A percentile compares a stretch with the other conserved stretches of the same genome.
phyloP scores from a whole-genome alignment of 1,140 invertebrate genomes.

The Akabosia matsudoensis region DNA sequence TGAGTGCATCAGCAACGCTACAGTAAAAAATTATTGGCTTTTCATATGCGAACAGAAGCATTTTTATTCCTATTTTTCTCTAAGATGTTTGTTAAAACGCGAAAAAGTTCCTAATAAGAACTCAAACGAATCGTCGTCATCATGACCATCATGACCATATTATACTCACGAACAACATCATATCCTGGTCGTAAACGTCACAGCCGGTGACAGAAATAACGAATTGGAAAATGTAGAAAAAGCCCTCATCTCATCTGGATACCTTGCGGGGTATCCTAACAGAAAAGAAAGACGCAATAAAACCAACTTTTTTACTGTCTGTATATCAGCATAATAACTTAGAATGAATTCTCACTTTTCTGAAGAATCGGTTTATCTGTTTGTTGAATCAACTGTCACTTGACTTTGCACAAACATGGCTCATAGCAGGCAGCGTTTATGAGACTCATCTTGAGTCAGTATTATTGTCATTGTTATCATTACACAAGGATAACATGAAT shows the following conservation, averaged over 20 bases:
- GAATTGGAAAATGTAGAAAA: not conserved
- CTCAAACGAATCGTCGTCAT: not conserved
- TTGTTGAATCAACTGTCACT: too few relatives aligned
- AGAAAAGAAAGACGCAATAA: constrained; percentile 5
- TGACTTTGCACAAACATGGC: not conserved
- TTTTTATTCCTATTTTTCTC: too few relatives aligned
- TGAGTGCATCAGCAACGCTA: not conserved
- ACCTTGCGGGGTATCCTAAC: not conserved
- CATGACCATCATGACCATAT: not conserved
- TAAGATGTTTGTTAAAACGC: not conserved
- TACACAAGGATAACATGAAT: not conserved
- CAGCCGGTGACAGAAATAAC: constrained; percentile 18
- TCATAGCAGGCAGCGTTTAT: too few relatives aligned
- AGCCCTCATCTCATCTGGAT: not conserved
- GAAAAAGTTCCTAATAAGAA: not conserved
- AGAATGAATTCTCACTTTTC: constrained; percentile 3
- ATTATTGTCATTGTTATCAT: not conserved
- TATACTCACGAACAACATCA: not conserved
- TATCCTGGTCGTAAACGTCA: constrained; percentile 3
- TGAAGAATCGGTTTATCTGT: too few relatives aligned
- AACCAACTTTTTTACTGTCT: constrained; percentile 4
- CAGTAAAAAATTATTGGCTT: not conserved
- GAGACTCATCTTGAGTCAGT: too few relatives aligned
- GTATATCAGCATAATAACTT: not conserved
- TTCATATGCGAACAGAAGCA: constrained; percentile 2